Base-by-base conservation (phyloP, 2,113 vertebrate species). In the Scomber scombrus region DNA sequence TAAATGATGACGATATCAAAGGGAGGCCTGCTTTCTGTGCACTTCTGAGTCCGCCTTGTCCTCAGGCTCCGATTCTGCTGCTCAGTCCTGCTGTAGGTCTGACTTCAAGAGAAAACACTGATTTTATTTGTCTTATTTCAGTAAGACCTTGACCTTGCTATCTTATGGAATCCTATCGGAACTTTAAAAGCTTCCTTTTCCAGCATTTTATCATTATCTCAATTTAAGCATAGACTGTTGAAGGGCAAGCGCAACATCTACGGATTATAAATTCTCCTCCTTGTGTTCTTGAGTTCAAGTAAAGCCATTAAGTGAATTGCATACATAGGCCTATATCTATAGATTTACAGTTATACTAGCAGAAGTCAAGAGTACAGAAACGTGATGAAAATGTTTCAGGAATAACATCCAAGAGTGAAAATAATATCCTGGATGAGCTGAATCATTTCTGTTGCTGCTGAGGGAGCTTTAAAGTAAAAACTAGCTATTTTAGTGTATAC, bases 1-100 rank as follows among this genome's bases (percentile, higher is more conserved):
- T 85, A 81, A 88, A 82, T 78, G 81, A 84, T 80, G 81, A 63
- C n/a, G 46, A 66, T 72, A 88, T 89, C 84, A 89, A 89, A 89
- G 83, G 29, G 58, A 76, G 71, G 47, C 26, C 69, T 66, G 52
- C 43, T 71, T 60, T 83, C 66, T 81, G 73, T 29, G 62, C 34
- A 9, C 63, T 62, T 58, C 54, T 34, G 64, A 15, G 61, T 71
- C 62, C 11, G 52, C 45, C 69, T 73, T 31, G 11, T 80, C 71
- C 57, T 56, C 78, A 0, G 56, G 58, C 46, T 67, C 19, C 0
- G 40, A 7, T 71, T 71, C 16, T 62, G 1, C 43, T 21, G 26
- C 34, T 51, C 62, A 10, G 26, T 31, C 68, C 60, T n/a, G 43
- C 64, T 68, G 34, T 13, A 12, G 14, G 60, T 16, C n/a, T 54